Base-by-base conservation (phyloP, 1,140 invertebrate species). In the Microvelia longipes region DNA sequence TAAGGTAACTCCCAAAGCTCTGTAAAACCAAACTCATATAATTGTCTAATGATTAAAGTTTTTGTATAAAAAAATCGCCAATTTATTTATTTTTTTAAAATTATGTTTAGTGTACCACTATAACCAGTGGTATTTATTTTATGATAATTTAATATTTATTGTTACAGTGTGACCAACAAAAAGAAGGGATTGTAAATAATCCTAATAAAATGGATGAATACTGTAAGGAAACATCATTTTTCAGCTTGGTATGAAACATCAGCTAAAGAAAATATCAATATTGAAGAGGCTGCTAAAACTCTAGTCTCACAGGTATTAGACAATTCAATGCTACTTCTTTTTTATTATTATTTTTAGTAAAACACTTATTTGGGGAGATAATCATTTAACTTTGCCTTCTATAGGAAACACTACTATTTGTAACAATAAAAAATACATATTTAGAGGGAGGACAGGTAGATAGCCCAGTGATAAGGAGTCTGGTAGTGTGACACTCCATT, bases 221-320 rank as follows among this genome's bases (percentile, higher is more conserved):
- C 80, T 97, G 94, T 77, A 86, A 89, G 76, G 92, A 98, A 75
- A 92, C n/a, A 96, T 75, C 92, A 93, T 1, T 99, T 99, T 80
- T 84, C 89, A n/a, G 92, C 90, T 1, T 98, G 95, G 94, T 98
- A 94, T 80, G 93, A 98, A 79, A 98, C 95, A 0, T 98, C 96
- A 0, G 96, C 96, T 14, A 99, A 98, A 81, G 96, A 98, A 77
- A 98, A 98, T 77, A 92, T 98, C 35, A 97, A 98, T 77, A 96
- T 99, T 67, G 95, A 99, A 77, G 93, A 98, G 79, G 90, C 96
- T 30, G 91, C 94, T 0, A 87, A 87, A 73, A 93, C 90, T 77
- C 85, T 99, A 77, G 91, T 98, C 65, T 87, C 87, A 79, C 90
- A 92, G 85, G 91, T 93, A 81, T 24, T 63, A 75, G n/a, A 1